A percentile compares a stretch with the other conserved stretches of the same genome.
phyloP scores from a whole-genome alignment of 2,113 vertebrate species.

The Neofelis nebulosa region DNA sequence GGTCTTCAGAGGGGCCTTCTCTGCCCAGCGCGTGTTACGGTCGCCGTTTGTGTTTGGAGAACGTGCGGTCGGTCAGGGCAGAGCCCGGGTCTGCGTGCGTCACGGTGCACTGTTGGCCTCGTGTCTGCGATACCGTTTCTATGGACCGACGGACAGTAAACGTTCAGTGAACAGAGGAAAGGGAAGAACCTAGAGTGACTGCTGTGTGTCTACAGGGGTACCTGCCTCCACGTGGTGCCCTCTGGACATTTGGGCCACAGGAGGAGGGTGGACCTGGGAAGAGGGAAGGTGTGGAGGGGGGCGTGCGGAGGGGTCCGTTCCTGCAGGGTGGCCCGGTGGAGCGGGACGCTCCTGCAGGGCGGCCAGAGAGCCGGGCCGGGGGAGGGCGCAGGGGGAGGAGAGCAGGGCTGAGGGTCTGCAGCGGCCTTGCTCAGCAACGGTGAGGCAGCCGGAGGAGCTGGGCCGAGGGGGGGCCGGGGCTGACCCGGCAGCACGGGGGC shows the following conservation, averaged over 20 bases:
- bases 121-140: background rate
- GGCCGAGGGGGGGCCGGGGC: too few relatives aligned
- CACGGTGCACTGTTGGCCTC: background rate
- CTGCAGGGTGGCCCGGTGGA: too few relatives aligned
- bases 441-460: too few relatives aligned
- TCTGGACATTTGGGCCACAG: background rate
- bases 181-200: background rate
- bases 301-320: background rate
- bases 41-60: background rate
- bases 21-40: accelerated
- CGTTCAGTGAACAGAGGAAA: background rate
- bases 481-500: background rate
- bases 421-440: too few relatives aligned
- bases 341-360: too few relatives aligned
- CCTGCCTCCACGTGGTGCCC: background rate
- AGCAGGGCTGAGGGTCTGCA: too few relatives aligned
- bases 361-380: too few relatives aligned
- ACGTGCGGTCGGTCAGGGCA: background rate
- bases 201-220: background rate
- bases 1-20: background rate
- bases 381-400: too few relatives aligned
- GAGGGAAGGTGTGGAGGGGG: background rate
- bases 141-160: background rate
- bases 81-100: background rate
- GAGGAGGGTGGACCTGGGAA: background rate